A percentile compares a stretch with the other conserved stretches of the same genome.
Evolutionary conservation across 2,888 invertebrate species (phyloP).

Genomic region (Philaethria dido): DNA sequence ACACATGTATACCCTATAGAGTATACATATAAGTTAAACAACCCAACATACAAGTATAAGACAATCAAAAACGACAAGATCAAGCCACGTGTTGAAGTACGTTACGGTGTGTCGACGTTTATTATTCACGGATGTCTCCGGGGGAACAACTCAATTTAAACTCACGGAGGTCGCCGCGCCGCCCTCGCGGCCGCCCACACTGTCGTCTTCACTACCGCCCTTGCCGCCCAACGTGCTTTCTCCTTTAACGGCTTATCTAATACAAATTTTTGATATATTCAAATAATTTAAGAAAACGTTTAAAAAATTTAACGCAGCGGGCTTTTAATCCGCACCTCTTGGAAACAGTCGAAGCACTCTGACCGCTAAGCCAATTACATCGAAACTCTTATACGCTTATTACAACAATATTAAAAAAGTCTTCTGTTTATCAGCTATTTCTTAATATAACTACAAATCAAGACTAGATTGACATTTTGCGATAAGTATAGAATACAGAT

Average conservation of each 20-base stretch:
- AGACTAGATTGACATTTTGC: no score
- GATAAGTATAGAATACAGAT: no score
- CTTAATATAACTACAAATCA: no score
- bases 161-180: constrained; percentile 8
- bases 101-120: constrained; percentile 8
- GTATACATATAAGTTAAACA: background rate
- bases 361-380: no score
- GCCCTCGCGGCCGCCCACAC: background rate
- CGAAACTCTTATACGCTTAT: no score
- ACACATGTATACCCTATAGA: no score
- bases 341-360: no score
- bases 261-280: background rate
- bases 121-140: constrained; percentile 24
- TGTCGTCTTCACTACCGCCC: background rate
- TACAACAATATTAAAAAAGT: no score
- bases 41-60: background rate
- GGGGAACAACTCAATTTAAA: constrained; percentile 32
- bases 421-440: no score
- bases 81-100: background rate
- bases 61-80: background rate
- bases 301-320: no score
- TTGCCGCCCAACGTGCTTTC: background rate
- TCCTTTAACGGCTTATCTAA: background rate
- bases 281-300: no score
- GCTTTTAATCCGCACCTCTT: no score